These are phyloP conservation scores for Ciconia nigra DNA, from an alignment of 2,797 vertebrate species.

Conservation along the genomic window DNA sequence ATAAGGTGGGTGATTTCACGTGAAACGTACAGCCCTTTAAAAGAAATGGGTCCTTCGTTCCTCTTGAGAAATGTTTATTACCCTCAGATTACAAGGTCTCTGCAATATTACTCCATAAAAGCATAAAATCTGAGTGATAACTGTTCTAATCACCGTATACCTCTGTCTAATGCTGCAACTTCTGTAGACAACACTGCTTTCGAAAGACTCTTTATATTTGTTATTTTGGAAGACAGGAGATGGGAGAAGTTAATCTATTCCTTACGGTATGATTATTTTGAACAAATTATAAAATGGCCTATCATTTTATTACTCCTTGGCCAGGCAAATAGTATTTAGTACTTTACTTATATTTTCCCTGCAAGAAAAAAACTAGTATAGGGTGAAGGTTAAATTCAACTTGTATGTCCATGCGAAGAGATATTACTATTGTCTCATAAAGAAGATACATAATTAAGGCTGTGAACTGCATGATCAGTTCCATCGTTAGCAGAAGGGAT, in stretches of 20 bases:
- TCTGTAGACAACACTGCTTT: background rate
- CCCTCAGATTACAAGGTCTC: background rate
- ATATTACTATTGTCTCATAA: conserved; percentile 23
- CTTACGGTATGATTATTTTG: background rate
- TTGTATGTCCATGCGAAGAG: background rate
- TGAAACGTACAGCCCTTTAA: background rate
- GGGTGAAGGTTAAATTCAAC: conserved; percentile 38
- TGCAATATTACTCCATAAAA: conserved; percentile 2
- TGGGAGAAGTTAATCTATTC: background rate
- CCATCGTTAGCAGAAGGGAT: conserved; percentile 7
- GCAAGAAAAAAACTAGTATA: background rate
- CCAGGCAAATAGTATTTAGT: background rate
- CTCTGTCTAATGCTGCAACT: background rate
- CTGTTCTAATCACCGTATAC: background rate
- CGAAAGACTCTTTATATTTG: background rate
- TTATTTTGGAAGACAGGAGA: background rate
- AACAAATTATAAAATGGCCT: background rate
- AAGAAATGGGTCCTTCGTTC: background rate
- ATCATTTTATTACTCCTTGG: background rate
- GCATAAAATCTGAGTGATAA: background rate
- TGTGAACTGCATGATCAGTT: conserved; percentile 31
- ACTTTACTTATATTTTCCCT: background rate
- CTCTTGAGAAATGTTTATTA: background rate
- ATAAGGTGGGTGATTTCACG: background rate
- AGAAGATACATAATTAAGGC: conserved; percentile 49